Conservation (phyloP, 2,113 vertebrate species). For the Oncorhynchus nerka region DNA sequence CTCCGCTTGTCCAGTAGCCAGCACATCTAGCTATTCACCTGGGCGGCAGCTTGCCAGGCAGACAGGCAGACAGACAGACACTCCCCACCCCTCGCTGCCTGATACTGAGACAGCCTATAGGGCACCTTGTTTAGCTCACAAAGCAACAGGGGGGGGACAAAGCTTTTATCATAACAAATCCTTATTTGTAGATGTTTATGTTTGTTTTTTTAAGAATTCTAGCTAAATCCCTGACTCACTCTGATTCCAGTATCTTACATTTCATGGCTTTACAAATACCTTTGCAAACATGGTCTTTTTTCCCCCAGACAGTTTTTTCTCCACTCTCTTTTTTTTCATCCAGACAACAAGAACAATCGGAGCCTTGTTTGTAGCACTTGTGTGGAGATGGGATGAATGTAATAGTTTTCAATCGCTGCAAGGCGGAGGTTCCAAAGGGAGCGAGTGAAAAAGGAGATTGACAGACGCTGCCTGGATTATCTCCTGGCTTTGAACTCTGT, state of each 20-base stretch:
- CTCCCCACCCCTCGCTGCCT: background rate
- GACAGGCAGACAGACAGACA: slow-evolving; percentile 3
- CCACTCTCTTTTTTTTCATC: slow-evolving; percentile 21
- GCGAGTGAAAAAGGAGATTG: slow-evolving; percentile 58
- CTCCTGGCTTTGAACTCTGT: slow-evolving; percentile 65
- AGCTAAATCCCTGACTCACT: background rate
- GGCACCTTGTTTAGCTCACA: background rate
- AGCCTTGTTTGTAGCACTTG: slow-evolving; percentile 7
- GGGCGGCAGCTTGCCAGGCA: slow-evolving; percentile 16
- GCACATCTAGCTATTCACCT: slow-evolving; percentile 2
- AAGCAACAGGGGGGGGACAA: background rate
- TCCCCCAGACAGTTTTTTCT: background rate
- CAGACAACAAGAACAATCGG: slow-evolving; percentile 20
- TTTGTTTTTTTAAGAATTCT: background rate
- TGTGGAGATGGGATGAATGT: slow-evolving; percentile 53
- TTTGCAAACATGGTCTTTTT: slow-evolving; percentile 4
- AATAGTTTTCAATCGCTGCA: slow-evolving; percentile 62
- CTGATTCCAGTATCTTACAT: background rate
- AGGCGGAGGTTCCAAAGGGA: slow-evolving; percentile 71
- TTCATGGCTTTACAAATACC: slow-evolving; percentile 8
- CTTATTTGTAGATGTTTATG: background rate
- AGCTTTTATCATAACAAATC: background rate
- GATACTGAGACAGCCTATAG: background rate
- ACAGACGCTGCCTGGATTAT: slow-evolving; percentile 73
- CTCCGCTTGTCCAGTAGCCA: background rate